phyloP scores from a whole-genome alignment of 2,113 vertebrate genomes.

The Phocoena sinus region DNA sequence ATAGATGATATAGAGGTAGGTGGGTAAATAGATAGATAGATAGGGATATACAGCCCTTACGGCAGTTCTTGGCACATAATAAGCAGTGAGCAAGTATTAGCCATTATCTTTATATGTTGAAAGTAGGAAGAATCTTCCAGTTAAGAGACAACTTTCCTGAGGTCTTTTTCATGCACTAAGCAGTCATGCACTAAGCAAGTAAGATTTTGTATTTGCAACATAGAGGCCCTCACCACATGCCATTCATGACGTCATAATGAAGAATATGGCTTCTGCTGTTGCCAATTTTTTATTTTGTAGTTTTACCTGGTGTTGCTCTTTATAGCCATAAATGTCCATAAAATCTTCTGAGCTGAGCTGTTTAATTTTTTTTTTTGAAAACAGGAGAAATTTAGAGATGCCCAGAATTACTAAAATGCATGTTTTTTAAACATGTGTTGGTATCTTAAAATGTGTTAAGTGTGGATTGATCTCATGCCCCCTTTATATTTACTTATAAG shows the following conservation, averaged over 20 bases:
- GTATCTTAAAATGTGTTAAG: neutral
- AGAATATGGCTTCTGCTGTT: neutral
- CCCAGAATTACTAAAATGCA: neutral
- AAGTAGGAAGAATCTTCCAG: neutral
- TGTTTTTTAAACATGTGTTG: neutral
- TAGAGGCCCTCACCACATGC: neutral
- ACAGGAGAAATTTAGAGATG: neutral
- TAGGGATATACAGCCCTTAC: neutral
- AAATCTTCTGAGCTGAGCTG: neutral
- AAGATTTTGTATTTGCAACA: neutral
- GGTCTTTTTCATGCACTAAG: neutral
- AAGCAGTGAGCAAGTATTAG: neutral
- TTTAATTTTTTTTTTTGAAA: neutral
- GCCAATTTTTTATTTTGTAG: neutral
- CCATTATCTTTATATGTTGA: neutral
- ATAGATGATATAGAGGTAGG: neutral
- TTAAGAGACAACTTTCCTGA: neutral
- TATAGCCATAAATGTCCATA: neutral
- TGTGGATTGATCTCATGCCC: neutral
- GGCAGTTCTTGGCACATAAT: neutral
- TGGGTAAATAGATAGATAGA: neutral
- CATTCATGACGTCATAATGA: neutral
- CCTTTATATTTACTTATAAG: neutral
- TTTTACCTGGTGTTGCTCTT: neutral
- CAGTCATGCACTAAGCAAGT: neutral